These are phyloP conservation scores for Allophyes oxyacanthae DNA, from an alignment of 2,888 invertebrate genomes.

Conservation along the genomic window DNA sequence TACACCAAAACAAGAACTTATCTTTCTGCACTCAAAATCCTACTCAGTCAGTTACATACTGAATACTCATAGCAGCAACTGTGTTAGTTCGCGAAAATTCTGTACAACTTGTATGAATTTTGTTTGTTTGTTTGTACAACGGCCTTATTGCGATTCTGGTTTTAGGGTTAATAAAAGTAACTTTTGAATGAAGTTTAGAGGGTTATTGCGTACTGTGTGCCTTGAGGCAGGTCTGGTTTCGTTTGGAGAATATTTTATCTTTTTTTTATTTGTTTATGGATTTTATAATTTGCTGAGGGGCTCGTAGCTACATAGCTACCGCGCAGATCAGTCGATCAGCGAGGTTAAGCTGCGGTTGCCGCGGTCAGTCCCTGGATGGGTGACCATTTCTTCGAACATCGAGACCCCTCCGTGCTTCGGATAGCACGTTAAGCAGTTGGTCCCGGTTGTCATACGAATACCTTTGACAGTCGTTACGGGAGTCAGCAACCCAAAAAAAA, in stretches of 20 bases:
- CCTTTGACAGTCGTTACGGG: too few species aligned
- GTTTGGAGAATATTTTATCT: conserved; percentile 26
- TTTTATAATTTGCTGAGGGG: too few species aligned
- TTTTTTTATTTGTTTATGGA: too few species aligned
- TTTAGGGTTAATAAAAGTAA: conserved; percentile 43
- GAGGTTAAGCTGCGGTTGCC: too few species aligned
- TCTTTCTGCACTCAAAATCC: conserved; percentile 47
- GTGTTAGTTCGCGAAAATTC: conserved; percentile 55
- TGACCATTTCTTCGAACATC: too few species aligned
- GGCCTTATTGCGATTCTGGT: conserved; percentile 56
- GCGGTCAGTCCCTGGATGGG: too few species aligned
- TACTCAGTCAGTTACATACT: conserved; percentile 11
- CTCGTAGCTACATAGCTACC: too few species aligned
- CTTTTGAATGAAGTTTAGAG: conserved; percentile 57
- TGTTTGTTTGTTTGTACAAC: conserved; percentile 55
- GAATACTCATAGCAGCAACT: conserved; percentile 31
- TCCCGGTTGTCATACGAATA: too few species aligned
- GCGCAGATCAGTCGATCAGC: too few species aligned
- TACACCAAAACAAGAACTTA: conserved; percentile 45
- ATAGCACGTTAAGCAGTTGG: too few species aligned
- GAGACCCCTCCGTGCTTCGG: too few species aligned
- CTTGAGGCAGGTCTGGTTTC: conserved; percentile 32
- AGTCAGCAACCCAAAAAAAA: too few species aligned
- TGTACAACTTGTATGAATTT: conserved; percentile 59
- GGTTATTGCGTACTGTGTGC: conserved; percentile 60